Conservation (phyloP, 2,797 vertebrate species). For the Hypotaenidia philippensis region DNA sequence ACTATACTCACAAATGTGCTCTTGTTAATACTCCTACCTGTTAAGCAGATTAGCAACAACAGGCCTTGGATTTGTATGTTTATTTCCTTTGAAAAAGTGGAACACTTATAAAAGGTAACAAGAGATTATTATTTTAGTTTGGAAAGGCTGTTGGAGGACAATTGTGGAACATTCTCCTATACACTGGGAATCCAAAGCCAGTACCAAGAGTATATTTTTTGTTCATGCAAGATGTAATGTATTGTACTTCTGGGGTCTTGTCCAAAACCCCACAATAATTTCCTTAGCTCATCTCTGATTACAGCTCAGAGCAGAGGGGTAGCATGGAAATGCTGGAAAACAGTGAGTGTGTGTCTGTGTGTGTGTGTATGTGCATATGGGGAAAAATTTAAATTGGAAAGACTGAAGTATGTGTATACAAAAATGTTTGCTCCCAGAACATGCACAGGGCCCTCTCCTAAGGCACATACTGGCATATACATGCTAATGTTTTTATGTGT, state of each 20-base stretch:
- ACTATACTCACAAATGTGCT: neutral
- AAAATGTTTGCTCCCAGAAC: neutral
- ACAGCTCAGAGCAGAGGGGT: neutral
- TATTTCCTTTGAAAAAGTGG: neutral
- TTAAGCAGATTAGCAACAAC: neutral
- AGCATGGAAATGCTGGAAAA: neutral
- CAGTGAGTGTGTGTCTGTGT: neutral
- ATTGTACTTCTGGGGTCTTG: neutral
- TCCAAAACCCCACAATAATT: neutral
- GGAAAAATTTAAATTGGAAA: neutral
- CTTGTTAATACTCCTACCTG: neutral
- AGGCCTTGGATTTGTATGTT: neutral
- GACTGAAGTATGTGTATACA: neutral
- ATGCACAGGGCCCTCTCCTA: neutral
- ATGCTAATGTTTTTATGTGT: neutral
- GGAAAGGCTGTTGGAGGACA: neutral
- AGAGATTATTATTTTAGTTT: neutral
- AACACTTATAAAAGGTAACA: neutral
- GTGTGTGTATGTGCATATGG: accelerated
- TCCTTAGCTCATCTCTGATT: neutral
- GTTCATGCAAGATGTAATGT: neutral
- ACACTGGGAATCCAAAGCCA: neutral
- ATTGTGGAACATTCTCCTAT: neutral
- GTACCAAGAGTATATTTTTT: neutral
- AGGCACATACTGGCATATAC: neutral